Evolutionary conservation across 2,888 invertebrate species (phyloP).

Genomic region (Eupithecia dodoneata): DNA sequence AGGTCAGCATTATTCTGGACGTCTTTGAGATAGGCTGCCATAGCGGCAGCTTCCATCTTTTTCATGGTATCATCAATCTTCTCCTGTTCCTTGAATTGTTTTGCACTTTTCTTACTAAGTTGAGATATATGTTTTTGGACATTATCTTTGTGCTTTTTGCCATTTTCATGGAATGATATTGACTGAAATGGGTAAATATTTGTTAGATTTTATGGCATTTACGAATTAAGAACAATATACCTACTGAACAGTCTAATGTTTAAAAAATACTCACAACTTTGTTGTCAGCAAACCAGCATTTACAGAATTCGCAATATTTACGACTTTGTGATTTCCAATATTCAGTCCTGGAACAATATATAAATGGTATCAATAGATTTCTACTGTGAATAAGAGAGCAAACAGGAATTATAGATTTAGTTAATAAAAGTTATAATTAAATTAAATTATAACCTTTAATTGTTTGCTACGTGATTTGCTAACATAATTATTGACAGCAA

Average conservation of each 20-base stretch:
- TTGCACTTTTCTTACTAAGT: constrained; percentile 92
- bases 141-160: constrained; percentile 95
- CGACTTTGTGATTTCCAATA: constrained; percentile 98
- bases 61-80: constrained; percentile 91
- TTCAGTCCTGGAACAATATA: constrained; percentile 89
- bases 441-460: too few relatives aligned
- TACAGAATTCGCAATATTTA: constrained; percentile 98
- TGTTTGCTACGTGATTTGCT: too few relatives aligned
- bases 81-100: constrained; percentile 90
- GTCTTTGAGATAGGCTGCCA: constrained; percentile 94
- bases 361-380: neutral
- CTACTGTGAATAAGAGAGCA: neutral
- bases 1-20: constrained; percentile 88
- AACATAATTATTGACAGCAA: too few relatives aligned
- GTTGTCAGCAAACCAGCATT: constrained; percentile 99
- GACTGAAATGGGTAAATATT: constrained; percentile 85
- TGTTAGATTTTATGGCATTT: neutral
- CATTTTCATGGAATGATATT: constrained; percentile 96
- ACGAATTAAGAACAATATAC: neutral
- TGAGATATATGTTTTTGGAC: constrained; percentile 93
- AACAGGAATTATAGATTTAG: too few relatives aligned
- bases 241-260: neutral
- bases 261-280: constrained; percentile 88
- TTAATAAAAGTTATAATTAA: too few relatives aligned
- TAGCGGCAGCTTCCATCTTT: constrained; percentile 95